Conservation (phyloP, 2,888 invertebrate species). For the Deilephila elpenor region DNA sequence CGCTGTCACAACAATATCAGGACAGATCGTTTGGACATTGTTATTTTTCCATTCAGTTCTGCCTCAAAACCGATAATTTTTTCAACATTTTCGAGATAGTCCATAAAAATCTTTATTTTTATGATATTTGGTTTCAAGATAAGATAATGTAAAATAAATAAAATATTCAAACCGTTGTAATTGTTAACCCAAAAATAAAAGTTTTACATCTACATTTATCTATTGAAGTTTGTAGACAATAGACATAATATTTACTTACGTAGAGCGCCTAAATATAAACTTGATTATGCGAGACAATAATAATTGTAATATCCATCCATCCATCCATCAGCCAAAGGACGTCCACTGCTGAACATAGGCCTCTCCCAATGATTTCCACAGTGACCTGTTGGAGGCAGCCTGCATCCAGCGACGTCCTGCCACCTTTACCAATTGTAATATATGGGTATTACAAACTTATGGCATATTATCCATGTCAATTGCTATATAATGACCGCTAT, state of each 20-base stretch:
- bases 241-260: not conserved
- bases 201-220: not conserved
- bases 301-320: no score
- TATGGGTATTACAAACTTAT: no score
- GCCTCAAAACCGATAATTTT: constrained; percentile 12
- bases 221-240: not conserved
- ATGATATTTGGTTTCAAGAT: not conserved
- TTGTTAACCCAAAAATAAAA: not conserved
- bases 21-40: constrained; percentile 21
- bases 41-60: constrained; percentile 11
- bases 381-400: no score
- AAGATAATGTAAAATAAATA: not conserved
- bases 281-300: not conserved
- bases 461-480: not conserved
- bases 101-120: constrained; percentile 5
- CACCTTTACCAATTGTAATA: no score
- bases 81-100: not conserved
- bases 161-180: not conserved
- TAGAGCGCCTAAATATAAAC: not conserved
- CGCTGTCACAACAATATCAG: constrained; percentile 60
- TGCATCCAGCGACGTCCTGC: no score
- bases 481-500: not conserved
- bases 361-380: no score
- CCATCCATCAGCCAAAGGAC: no score
- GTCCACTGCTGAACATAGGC: no score